Evolutionary conservation across 2,888 invertebrate genomes (phyloP).

Genomic region (Drosophila mayaguana): DNA sequence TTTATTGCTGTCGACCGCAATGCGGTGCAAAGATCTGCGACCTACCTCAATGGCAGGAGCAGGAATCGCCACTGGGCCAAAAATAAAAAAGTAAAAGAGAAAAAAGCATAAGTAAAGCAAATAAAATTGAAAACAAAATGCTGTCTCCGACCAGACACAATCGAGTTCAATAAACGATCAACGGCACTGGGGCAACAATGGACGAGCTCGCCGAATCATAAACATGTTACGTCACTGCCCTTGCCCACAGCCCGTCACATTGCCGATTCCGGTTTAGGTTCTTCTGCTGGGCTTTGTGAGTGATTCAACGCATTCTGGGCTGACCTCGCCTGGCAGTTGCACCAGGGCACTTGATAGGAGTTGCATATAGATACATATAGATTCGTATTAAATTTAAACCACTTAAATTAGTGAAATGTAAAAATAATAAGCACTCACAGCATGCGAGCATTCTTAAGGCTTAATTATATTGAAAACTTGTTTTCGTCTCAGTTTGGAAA

Average conservation of each 20-base stretch:
- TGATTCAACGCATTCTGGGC: constrained; percentile 14
- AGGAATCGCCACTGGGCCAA: constrained; percentile 41
- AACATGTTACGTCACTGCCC: constrained; percentile 37
- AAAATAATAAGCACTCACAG: constrained; percentile 17
- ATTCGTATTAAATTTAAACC: background rate
- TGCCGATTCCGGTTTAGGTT: constrained; percentile 8
- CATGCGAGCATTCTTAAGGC: constrained; percentile 18
- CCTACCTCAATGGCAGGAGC: constrained; percentile 78
- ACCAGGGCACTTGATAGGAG: constrained; percentile 16
- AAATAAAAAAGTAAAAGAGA: constrained; percentile 10
- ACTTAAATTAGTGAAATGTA: constrained; percentile 7
- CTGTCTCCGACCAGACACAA: constrained; percentile 33
- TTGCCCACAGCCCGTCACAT: background rate
- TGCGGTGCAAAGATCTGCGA: constrained; percentile 63
- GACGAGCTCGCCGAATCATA: constrained; percentile 27
- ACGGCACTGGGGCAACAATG: constrained; percentile 36
- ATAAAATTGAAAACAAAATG: constrained; percentile 24
- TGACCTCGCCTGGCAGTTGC: constrained; percentile 20
- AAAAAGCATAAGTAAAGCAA: background rate
- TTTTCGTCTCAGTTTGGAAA: constrained; percentile 43
- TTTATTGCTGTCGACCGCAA: constrained; percentile 6
- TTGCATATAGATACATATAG: background rate
- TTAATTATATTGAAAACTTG: constrained; percentile 49
- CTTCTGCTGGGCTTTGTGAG: constrained; percentile 10
- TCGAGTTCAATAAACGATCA: constrained; percentile 70